Base-by-base conservation (phyloP, 2,888 invertebrate genomes). In the Polyommatus iphigenia region DNA sequence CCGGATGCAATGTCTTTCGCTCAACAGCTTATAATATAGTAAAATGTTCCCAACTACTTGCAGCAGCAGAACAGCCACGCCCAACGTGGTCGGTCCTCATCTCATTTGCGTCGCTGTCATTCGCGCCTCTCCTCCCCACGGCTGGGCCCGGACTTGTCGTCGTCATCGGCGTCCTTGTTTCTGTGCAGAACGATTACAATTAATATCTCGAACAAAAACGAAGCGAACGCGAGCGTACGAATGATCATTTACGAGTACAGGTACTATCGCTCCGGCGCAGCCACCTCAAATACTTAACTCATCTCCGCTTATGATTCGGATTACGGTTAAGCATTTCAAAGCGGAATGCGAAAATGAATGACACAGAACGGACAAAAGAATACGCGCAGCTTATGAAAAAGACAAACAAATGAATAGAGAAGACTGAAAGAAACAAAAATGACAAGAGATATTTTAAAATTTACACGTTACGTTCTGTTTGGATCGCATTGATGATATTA, bases 141-240 rank as follows among this genome's bases (percentile, higher is more conserved):
- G 72, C 77, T 77, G 59, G 77, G 71, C 24, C 77, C 72, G 7
- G 77, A 24, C 59, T 72, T 36, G 1, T 20, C 71, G 8, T 24
- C 72, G n/a, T 77, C 77, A 36, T 77, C 57, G 2, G 77, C 57
- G 36, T 77, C 77, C 59, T 71, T 77, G 41, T 72, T 71, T 77
- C 77, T 77, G 59, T 59, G 57, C 15, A 67, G 6, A 57, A 57
- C 3, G 36, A 3, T 4, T 57, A 3, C 24, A 24, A 15, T 8
- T 29, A 13, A 29, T 29, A 67, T 29, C 0, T 62, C 29, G 29
- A 29, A 32, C 29, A 15, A 29, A 18, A 67, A 29, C 1, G 24
- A 50, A 46, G 8, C 32, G 8, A 50, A 50, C 20, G 20, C 50
- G 29, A 67, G 50, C 20, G 15, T 5, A 20, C 46, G 18, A 54